Percentiles rank a stretch among this genome's conserved stretches.
Evolutionary conservation across 2,888 invertebrate genomes (phyloP).

Genomic region (Tryphoninae sp.): DNA sequence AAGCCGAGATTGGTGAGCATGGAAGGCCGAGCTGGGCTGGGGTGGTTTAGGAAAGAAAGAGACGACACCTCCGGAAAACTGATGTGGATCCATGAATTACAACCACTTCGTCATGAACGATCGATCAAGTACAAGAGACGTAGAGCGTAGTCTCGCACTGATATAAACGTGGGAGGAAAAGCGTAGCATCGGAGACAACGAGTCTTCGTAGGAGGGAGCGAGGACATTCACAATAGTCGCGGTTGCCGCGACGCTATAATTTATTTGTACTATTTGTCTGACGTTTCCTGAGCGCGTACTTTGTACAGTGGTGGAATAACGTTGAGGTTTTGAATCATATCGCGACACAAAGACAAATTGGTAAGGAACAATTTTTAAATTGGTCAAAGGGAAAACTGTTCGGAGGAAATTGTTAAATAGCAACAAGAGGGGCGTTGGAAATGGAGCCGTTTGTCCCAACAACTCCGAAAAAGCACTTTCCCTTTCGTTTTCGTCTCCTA

Average conservation of each 20-base stretch:
- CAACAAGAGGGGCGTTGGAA: constrained; percentile 17
- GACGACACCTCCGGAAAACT: constrained; percentile 7
- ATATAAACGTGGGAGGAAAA: constrained; percentile 43
- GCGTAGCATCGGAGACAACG: constrained; percentile 35
- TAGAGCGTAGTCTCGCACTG: constrained; percentile 13
- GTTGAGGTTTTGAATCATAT: constrained; percentile 45
- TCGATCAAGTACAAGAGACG: constrained; percentile 50
- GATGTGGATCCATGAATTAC: constrained; percentile 48
- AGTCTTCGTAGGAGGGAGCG: constrained; percentile 26
- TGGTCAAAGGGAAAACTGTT: constrained; percentile 54
- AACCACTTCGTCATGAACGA: constrained; percentile 46
- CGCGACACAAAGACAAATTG: constrained; percentile 54
- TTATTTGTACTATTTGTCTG: constrained; percentile 63
- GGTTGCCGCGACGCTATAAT: constrained; percentile 52
- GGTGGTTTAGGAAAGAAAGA: constrained; percentile 22
- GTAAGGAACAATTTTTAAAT: constrained; percentile 60
- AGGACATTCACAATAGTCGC: constrained; percentile 34
- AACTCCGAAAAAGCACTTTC: constrained; percentile 4
- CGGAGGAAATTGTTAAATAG: constrained; percentile 53
- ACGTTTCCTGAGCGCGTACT: constrained; percentile 32
- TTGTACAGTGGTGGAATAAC: neutral
- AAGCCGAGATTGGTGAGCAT: neutral
- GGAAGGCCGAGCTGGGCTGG: neutral
- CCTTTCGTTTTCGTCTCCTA: neutral
- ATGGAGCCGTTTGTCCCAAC: constrained; percentile 13